These are phyloP conservation scores for Nicator chloris DNA, from an alignment of 2,113 vertebrate species.

Conservation along the genomic window DNA sequence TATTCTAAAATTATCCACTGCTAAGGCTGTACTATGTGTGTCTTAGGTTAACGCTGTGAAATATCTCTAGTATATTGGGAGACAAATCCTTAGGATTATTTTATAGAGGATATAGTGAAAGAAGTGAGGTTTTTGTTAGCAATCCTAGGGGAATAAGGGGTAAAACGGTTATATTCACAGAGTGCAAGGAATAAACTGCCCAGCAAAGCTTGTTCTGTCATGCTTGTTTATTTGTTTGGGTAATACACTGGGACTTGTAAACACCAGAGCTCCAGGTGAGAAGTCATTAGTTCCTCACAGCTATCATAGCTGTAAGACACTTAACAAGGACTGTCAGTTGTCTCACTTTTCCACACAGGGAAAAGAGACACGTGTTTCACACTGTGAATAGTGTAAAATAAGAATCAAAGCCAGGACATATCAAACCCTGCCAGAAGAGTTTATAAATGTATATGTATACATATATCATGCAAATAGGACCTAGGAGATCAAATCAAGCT, in stretches of 20 bases:
- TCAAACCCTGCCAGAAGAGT: not conserved
- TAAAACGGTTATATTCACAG: not conserved
- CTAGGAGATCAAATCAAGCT: not conserved
- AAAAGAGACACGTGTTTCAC: not conserved
- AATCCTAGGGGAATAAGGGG: not conserved
- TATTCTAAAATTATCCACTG: not conserved
- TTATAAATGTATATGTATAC: not conserved
- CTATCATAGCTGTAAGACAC: not conserved
- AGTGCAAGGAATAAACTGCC: not conserved
- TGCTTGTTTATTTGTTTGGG: not conserved
- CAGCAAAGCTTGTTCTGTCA: not conserved
- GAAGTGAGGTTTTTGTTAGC: not conserved
- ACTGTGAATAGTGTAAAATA: not conserved
- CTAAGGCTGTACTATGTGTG: not conserved
- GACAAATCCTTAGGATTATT: not conserved
- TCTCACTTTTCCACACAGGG: not conserved
- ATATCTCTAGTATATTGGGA: not conserved
- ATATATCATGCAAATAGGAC: not conserved
- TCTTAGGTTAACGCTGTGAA: not conserved
- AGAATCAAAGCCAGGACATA: not conserved
- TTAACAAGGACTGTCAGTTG: not conserved
- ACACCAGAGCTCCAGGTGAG: not conserved
- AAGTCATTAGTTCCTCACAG: conserved; percentile 16
- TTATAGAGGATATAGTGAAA: not conserved
- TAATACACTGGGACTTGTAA: not conserved